Evolutionary conservation across 2,113 vertebrate genomes (phyloP).

Genomic region (Eptesicus fuscus): DNA sequence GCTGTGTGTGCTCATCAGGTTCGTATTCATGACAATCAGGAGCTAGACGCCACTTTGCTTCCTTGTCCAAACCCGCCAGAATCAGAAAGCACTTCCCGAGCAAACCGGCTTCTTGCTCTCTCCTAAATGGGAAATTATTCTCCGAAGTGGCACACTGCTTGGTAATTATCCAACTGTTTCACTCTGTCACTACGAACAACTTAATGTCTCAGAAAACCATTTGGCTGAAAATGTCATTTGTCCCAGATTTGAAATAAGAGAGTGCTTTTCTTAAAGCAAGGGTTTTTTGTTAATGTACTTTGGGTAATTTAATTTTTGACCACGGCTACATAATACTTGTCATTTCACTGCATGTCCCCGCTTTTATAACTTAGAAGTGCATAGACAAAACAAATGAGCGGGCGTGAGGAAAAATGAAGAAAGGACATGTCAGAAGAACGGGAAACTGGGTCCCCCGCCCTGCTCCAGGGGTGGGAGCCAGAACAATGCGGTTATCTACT

Average conservation of each 20-base stretch:
- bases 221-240: conserved; percentile 51
- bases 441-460: background rate
- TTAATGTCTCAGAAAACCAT: conserved; percentile 20
- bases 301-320: conserved; percentile 41
- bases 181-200: conserved; percentile 39
- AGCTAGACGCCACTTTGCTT: background rate
- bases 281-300: background rate
- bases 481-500: background rate
- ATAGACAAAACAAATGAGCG: background rate
- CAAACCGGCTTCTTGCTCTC: background rate
- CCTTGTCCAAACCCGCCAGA: background rate
- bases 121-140: conserved; percentile 29
- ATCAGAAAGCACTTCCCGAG: background rate
- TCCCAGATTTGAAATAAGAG: conserved; percentile 28
- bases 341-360: background rate
- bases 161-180: conserved; percentile 50
- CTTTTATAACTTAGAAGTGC: conserved; percentile 11
- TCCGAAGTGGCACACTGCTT: conserved; percentile 17
- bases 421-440: background rate
- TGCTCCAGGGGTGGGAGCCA: background rate
- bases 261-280: conserved; percentile 24
- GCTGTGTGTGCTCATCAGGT: background rate
- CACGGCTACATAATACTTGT: background rate
- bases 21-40: background rate
- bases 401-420: background rate